Conservation (phyloP, 2,888 invertebrate genomes). For the Blera fallax region DNA sequence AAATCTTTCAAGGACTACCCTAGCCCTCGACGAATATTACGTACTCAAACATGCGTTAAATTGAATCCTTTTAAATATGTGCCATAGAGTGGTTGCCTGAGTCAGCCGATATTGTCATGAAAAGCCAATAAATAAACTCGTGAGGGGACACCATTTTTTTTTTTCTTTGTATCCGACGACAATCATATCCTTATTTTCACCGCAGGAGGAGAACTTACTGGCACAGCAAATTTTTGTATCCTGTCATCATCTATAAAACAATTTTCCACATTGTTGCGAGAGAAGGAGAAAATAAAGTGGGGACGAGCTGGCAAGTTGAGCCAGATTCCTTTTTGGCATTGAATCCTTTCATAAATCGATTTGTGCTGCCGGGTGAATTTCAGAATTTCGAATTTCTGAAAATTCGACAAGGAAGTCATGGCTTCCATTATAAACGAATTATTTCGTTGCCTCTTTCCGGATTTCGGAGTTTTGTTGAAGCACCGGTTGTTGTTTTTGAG, state of each 20-base stretch:
- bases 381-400: too few relatives aligned
- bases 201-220: not conserved
- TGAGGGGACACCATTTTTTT: not conserved
- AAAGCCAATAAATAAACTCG: not conserved
- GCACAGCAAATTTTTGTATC: not conserved
- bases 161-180: too few relatives aligned
- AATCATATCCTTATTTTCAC: not conserved
- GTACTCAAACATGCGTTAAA: constrained; percentile 1
- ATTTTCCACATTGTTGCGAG: not conserved
- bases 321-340: constrained; percentile 3
- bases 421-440: constrained; percentile 10
- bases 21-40: not conserved
- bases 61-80: not conserved
- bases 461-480: not conserved
- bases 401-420: not conserved
- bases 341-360: constrained; percentile 7
- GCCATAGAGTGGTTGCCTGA: not conserved
- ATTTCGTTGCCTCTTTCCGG: not conserved
- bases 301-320: not conserved
- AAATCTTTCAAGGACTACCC: not conserved
- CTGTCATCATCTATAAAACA: not conserved
- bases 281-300: not conserved
- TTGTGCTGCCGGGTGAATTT: not conserved
- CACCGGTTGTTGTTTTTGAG: not conserved
- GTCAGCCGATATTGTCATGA: not conserved